phyloP scores from a whole-genome alignment of 1,140 invertebrate species.

The Calosoma granatense region DNA sequence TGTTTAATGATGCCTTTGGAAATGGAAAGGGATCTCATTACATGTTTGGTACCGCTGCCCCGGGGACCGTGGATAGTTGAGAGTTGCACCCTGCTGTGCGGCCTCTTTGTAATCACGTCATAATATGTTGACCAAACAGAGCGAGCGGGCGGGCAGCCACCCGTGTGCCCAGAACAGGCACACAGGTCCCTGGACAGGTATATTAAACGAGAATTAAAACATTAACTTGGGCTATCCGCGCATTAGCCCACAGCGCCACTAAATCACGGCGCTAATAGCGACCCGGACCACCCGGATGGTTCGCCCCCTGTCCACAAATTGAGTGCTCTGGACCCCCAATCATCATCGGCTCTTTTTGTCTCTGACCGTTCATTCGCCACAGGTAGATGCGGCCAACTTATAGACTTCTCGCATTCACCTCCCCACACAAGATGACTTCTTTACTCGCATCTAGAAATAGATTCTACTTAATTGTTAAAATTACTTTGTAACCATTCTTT shows the following conservation, averaged over 20 bases:
- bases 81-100: background rate
- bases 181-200: background rate
- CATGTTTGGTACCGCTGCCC: background rate
- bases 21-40: no score
- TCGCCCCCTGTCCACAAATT: background rate
- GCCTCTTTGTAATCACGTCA: background rate
- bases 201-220: background rate
- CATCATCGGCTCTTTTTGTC: no score
- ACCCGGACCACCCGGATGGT: background rate
- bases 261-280: background rate
- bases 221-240: background rate
- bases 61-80: background rate
- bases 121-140: background rate
- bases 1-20: no score
- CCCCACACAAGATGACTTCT: no score
- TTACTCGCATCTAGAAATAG: no score
- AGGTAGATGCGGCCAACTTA: no score
- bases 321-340: background rate
- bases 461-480: no score
- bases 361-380: no score
- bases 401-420: no score
- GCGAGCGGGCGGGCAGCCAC: background rate
- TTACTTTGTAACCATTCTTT: no score
- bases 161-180: background rate
- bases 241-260: no score